Evolutionary conservation across 2,888 invertebrate species (phyloP), one percentile per base, ranked within the genome.

Genomic region (Volucella bombylans): DNA sequence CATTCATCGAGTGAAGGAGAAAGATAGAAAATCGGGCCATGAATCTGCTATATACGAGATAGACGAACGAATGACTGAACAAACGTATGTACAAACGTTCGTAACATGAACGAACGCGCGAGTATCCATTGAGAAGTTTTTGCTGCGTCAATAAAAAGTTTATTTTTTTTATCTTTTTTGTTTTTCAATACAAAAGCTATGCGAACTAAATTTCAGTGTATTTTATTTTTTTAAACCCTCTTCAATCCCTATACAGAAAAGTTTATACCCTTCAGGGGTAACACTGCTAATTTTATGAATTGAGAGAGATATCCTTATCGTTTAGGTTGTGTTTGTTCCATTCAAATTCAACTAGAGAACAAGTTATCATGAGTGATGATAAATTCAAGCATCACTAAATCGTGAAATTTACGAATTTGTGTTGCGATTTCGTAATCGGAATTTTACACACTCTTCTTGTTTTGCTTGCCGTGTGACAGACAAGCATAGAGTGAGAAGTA

Each of bases 1-100:
- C 85, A 85, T 85, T 85, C 85, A 85, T 85, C 49, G 81, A 72
- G 68, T 55, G 77, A 85, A 77, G 62, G 81, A 81, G 81, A 85
- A 67, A 71, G 76, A 11, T 12, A 71, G 39, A 52, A 18, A 41
- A 1, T n/a, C 43, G 18, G 39, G 41, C 50, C 31, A 49, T n/a
- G 80, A 80, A 55, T 43, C 76, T 74, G 64, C 74, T 15, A 74
- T 69, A 76, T 18, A 9, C 64, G 4, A 31, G 0, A 31, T 31
- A 31, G 57, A 71, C 23, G 10, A 71, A 14, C 41, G 39, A 41
- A 11, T 15, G n/a, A 38, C 41, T 14, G 9, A 52, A 18, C 57
- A 15, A n/a, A 38, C n/a, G 55, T 4, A 38, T 9, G 38, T 3
- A 18, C 57, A 39, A n/a, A 38, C 31, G 55, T 10, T 14, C 31